These are phyloP conservation scores for Harpagoxenus sublaevis DNA, from an alignment of 2,888 invertebrate species.

Conservation along the genomic window DNA sequence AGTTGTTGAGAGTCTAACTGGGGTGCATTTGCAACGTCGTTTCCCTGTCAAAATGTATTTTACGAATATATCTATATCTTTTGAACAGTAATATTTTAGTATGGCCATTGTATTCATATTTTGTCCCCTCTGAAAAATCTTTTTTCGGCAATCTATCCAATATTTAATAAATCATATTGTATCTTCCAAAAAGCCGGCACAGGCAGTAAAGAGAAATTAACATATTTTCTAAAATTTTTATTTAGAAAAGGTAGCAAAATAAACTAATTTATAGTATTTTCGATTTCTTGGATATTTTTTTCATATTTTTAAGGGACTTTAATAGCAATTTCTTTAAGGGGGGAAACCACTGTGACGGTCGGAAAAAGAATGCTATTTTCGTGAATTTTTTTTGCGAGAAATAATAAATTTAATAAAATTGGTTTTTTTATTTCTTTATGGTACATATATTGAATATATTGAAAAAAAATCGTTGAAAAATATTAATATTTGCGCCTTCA, in stretches of 20 bases:
- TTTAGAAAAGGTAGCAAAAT: constrained; percentile 18
- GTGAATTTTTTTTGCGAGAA: no score
- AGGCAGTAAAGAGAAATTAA: constrained; percentile 18
- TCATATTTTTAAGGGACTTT: constrained; percentile 62
- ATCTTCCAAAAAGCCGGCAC: constrained; percentile 23
- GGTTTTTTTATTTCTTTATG: no score
- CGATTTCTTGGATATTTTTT: constrained; percentile 49
- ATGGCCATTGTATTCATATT: constrained; percentile 85
- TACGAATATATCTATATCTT: constrained; percentile 62
- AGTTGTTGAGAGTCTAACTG: constrained; percentile 85
- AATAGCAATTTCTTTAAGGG: constrained; percentile 71
- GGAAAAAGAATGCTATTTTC: no score
- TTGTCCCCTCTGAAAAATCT: constrained; percentile 82
- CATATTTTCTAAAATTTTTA: constrained; percentile 4
- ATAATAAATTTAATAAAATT: no score
- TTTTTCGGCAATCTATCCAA: constrained; percentile 21
- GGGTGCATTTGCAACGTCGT: constrained; percentile 87
- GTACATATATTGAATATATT: no score
- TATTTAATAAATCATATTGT: constrained; percentile 25
- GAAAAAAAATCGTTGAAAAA: no score
- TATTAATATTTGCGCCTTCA: no score
- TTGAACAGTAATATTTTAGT: constrained; percentile 57
- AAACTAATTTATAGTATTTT: constrained; percentile 47
- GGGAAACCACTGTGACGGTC: no score
- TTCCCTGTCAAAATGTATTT: constrained; percentile 72